Conservation (phyloP, 2,797 vertebrate species). For the Scarus forsteni region DNA sequence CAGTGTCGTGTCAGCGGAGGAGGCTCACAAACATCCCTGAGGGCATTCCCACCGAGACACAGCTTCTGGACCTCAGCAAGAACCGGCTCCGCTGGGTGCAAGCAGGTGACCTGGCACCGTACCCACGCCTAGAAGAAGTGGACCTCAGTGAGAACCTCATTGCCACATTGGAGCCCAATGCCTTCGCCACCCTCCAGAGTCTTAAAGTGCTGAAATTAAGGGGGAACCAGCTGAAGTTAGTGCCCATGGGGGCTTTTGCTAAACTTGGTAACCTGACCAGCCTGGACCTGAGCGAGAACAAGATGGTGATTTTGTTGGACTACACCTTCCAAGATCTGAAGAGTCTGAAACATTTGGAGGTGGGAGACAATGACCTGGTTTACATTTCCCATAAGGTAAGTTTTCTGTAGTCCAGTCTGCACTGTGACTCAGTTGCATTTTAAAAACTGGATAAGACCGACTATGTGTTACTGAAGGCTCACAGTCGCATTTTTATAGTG, state of each 20-base stretch:
- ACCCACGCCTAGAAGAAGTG: conserved; percentile 93
- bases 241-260: conserved; percentile 93
- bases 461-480: conserved; percentile 12
- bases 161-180: conserved; percentile 93
- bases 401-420: not conserved
- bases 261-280: conserved; percentile 93
- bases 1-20: conserved; percentile 91
- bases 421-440: not conserved
- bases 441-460: conserved; percentile 7
- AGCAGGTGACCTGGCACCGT: conserved; percentile 90
- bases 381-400: conserved; percentile 93
- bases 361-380: conserved; percentile 96
- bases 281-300: conserved; percentile 97
- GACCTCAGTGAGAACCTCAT: conserved; percentile 97
- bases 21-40: conserved; percentile 93
- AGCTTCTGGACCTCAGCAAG: conserved; percentile 93
- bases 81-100: conserved; percentile 96
- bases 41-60: conserved; percentile 95
- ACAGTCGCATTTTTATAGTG: not conserved
- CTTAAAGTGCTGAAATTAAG: conserved; percentile 91
- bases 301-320: conserved; percentile 95
- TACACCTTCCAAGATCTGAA: conserved; percentile 94
- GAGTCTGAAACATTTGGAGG: conserved; percentile 91
- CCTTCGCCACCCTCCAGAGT: conserved; percentile 90
- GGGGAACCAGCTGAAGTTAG: conserved; percentile 94